Evolutionary conservation across 2,888 invertebrate genomes (phyloP), one percentile per base, ranked within the genome.

Genomic region (Hypomecis punctinalis): DNA sequence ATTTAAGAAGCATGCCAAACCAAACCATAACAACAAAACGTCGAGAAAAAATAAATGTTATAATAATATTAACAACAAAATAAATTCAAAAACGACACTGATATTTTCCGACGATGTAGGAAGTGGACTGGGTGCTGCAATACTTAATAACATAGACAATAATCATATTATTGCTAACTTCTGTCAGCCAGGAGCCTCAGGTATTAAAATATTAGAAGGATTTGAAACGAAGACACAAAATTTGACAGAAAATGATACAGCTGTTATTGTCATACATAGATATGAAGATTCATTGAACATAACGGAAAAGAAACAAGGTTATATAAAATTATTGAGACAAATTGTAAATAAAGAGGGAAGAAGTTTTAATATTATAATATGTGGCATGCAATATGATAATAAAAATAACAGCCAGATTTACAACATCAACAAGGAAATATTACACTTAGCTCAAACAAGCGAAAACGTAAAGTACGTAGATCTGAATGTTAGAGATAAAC

Each of bases 381-480:
- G 11, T 36, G 54, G 45, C n/a, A n/a, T 54, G 0, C 33, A 11
- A 3, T 54, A 45, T 10, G 11, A 54, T 42, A 11, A 39, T 4
- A 45, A 0, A 45, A 54, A 54, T 36, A 45, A 54, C 36, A 35
- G 36, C 0, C 8, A 45, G 9, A 56, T 56, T 5, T 56, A 56
- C n/a, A 0, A 46, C 0, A 45, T 56, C 5, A 56, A 56, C 23
- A 46, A 46, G 9, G 13, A 46, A 5, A 45, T 56, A 13, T 11
- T 46, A 9, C 36, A 46, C 4, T 8, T 56, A 5, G 45, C 55
- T 5, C 11, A 6, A 23, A 6, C n/a, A 7, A 6, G 6, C 0
- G 47, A 56, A 10, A 56, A 47, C 6, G 39, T 56, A 0, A 56
- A 39, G 47, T 56, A 47, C 23, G 9, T 56, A 39, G 56, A 56